Base-by-base conservation (phyloP, 2,113 vertebrate genomes). In the Baryphthengus martii region DNA sequence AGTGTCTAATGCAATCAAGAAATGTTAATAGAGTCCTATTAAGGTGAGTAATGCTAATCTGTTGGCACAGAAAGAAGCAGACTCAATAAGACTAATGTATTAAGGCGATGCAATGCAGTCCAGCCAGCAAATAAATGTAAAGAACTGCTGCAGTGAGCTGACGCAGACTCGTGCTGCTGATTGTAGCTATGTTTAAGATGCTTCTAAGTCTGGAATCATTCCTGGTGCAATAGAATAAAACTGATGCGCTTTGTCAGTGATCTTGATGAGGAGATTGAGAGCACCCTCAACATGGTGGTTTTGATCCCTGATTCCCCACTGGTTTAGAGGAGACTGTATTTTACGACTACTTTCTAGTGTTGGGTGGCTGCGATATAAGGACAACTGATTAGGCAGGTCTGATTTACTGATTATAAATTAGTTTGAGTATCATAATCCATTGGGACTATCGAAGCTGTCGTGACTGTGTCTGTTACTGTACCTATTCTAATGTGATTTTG, bases 11-110 rank as follows among this genome's bases (percentile, higher is more conserved):
- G 71, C 58, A 90, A 93, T 96, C 84, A 95, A 76, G 88, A 85
- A 91, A 84, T 83, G 63, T 83, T 97, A 95, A 96, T 84, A 87
- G 88, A 96, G 76, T 93, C 35, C 68, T 88, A 8, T 90, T 81
- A 84, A 74, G 58, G 76, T 90, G 39, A 61, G 40, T 88, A 35
- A 75, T 92, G 79, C 66, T 89, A 47, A 84, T 91, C 68, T 81
- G 29, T 26, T 92, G 88, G 76, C 86, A 44, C 52, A 62, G 70
- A 89, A 55, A 42, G 61, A 90, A 92, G 61, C 79, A 72, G 73
- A 78, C 47, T 90, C 70, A 56, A 0, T 45, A 63, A 75, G 50
- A 49, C 52, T 62, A 20, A 40, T 79, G 33, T 68, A 23, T 61
- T 42, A 37, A 47, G 45, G 45, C 13, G 18, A 13, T 82, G 81